These are phyloP conservation scores for Muscina levida DNA, from an alignment of 2,888 invertebrate species.

Conservation along the genomic window DNA sequence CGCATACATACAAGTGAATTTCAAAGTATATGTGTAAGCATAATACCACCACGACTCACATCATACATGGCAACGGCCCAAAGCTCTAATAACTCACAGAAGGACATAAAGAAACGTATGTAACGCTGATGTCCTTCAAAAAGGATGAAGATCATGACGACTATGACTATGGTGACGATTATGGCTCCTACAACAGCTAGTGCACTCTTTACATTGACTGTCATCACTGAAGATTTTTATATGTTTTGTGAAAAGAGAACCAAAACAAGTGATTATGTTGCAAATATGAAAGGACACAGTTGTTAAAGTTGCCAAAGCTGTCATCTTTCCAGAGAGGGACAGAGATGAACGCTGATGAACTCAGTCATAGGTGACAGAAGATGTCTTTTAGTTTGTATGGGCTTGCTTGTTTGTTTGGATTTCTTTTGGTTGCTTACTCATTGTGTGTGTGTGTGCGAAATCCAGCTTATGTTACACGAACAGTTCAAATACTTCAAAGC, in stretches of 20 bases:
- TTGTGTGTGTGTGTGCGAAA: too few species aligned
- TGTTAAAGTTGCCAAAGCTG: neutral
- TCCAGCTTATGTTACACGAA: too few species aligned
- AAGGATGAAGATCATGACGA: neutral
- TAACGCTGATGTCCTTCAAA: neutral
- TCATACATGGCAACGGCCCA: too few species aligned
- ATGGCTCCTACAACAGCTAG: neutral
- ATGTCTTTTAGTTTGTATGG: neutral
- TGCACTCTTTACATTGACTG: neutral
- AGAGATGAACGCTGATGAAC: neutral
- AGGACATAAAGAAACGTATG: neutral
- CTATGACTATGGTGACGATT: neutral
- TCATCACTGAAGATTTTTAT: slow-evolving; percentile 6
- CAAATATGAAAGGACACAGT: neutral
- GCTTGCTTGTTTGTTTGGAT: too few species aligned
- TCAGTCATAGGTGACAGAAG: neutral
- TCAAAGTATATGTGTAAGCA: too few species aligned
- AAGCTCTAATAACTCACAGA: neutral
- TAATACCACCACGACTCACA: too few species aligned
- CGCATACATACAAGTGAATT: too few species aligned
- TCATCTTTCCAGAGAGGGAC: too few species aligned
- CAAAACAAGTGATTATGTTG: slow-evolving; percentile 2
- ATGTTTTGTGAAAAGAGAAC: neutral
- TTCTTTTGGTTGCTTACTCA: too few species aligned
- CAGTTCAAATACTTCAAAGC: too few species aligned